Evolutionary conservation across 2,113 vertebrate genomes (phyloP).

Genomic region (Labeo rohita): DNA sequence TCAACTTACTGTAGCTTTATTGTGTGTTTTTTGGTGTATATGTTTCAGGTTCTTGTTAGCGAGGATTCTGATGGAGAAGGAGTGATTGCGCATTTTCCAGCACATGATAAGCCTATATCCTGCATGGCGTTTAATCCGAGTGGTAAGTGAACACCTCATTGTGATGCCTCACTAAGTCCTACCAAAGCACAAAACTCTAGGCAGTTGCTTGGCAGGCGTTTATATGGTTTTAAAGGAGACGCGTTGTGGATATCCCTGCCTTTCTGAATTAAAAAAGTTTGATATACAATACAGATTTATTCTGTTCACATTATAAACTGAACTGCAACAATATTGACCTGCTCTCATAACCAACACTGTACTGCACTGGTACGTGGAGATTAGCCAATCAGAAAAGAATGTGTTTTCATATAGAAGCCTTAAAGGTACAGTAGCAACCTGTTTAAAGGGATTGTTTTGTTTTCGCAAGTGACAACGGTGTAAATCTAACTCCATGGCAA

Average conservation of each 20-base stretch:
- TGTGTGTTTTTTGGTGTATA: conserved; percentile 33
- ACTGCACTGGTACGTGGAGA: not conserved
- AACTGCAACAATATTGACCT: not conserved
- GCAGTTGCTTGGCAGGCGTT: conserved; percentile 22
- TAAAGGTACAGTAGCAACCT: not conserved
- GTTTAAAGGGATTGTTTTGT: not conserved
- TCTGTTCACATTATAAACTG: not conserved
- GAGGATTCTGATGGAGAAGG: conserved; percentile 95
- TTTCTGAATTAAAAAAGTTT: not conserved
- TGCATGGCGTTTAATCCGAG: conserved; percentile 98
- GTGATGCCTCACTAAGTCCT: conserved; percentile 32
- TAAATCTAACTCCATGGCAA: no score
- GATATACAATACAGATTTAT: not conserved
- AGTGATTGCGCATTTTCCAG: conserved; percentile 97
- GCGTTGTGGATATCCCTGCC: conserved; percentile 33
- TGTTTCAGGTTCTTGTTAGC: conserved; percentile 88
- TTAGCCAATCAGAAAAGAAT: not conserved
- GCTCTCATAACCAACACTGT: not conserved
- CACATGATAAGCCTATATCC: conserved; percentile 97
- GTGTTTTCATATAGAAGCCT: not conserved
- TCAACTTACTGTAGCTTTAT: conserved; percentile 37
- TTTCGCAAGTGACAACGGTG: no score
- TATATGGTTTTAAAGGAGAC: conserved; percentile 2
- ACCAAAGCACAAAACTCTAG: conserved; percentile 51
- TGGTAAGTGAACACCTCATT: conserved; percentile 78